Evolutionary conservation across 2,113 vertebrate species (phyloP), one percentile per base, ranked within the genome.

Genomic region (Passer montanus): DNA sequence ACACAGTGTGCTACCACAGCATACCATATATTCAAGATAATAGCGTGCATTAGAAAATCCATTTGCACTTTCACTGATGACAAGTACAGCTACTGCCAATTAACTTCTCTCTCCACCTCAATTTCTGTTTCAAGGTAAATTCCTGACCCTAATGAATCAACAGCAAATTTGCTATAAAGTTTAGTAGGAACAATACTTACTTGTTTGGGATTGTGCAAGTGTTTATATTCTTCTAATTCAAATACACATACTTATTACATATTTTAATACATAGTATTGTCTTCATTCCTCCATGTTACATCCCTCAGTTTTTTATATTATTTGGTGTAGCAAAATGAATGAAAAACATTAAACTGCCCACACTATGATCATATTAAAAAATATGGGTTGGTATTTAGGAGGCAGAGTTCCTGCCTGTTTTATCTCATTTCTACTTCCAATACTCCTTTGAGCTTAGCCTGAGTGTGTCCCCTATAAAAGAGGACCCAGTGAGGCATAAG

Each of bases 1-100:
- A 97, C 70, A 87, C n/a, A 67, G 62, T 88, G 82, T 95, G 82
- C 84, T 96, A 69, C 93, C 89, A 92, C 96, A 91, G 89, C 90
- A 94, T 94, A 80, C 84, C 87, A 82, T 91, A 81, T 89, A 88
- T 91, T 92, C 89, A 72, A 95, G 92, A 94, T 89, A 95, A 94
- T 69, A 93, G 39, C 0, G 5, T 82, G 66, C 89, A 63, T 62
- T 70, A 82, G 47, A 96, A 95, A 97, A 92, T 46, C 50, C 81
- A 63, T 95, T 74, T 96, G 93, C 77, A 87, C 94, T 95, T 96
- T 91, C 80, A 75, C 72, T 90, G 85, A 75, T 92, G 87, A 95
- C 93, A 96, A 60, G 44, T n/a, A 68, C 35, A 89, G 43, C 73
- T 90, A 59, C 56, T 86, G 31, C 7, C 70, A 90, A 60, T 59